Evolutionary conservation across 1,140 invertebrate species (phyloP), one percentile per base, ranked within the genome.

Genomic region (Nephotettix cincticeps): DNA sequence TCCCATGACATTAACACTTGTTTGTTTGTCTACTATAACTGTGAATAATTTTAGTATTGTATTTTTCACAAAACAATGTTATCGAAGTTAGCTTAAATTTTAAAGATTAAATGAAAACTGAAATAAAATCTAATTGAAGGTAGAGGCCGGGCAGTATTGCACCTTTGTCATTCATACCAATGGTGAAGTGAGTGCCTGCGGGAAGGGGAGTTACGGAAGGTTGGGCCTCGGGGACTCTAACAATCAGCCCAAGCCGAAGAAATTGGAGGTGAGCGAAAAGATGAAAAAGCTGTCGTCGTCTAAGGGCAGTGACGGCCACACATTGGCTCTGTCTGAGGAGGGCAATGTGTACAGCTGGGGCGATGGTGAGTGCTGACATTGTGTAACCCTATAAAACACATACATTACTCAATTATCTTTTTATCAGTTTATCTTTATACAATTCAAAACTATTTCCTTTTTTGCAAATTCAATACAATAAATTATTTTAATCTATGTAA

Each of bases 71-170:
- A n/a, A n/a, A n/a, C n/a, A n/a, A n/a, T n/a, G n/a, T n/a, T n/a
- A n/a, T n/a, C n/a, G n/a, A n/a, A n/a, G n/a, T n/a, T n/a, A n/a
- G n/a, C n/a, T n/a, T n/a, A n/a, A n/a, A n/a, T n/a, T n/a, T n/a
- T n/a, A n/a, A n/a, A n/a, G n/a, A n/a, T n/a, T n/a, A n/a, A n/a
- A n/a, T n/a, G n/a, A n/a, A n/a, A n/a, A n/a, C n/a, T n/a, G n/a
- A n/a, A n/a, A n/a, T n/a, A n/a, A n/a, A n/a, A n/a, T 61, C 23
- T 61, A 29, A 11, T 73, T 76, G 65, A 69, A 89, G 86, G 79
- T 86, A 32, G 89, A 90, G 79, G 88, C 88, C 54, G 89, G 89
- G 0, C 88, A 89, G 76, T 89, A 88, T 74, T 89, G 88, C 74
- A 88, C 88, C 4, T 90, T 90, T 81, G 78, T 87, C 1, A 84